Evolutionary conservation across 2,113 vertebrate genomes (phyloP).

Genomic region (Coregonus clupeaformis): DNA sequence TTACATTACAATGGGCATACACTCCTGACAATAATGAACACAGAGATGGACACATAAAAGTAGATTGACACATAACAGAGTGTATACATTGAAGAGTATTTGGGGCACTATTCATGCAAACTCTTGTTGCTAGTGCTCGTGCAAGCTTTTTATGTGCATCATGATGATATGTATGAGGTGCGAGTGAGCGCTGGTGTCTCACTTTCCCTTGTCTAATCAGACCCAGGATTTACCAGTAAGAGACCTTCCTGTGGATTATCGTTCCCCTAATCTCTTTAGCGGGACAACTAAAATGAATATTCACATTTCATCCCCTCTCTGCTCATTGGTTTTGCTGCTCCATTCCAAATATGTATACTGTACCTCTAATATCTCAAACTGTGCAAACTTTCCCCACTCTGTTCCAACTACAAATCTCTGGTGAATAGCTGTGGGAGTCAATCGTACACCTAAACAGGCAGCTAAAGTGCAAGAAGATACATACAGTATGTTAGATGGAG

Average conservation of each 20-base stretch:
- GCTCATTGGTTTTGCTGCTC: constrained; percentile 1
- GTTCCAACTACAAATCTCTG: background rate
- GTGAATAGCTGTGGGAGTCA: background rate
- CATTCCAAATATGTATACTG: background rate
- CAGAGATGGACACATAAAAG: no score
- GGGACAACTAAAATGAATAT: constrained; percentile 34
- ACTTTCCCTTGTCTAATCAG: constrained; percentile 50
- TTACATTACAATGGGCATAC: no score
- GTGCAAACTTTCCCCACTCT: background rate
- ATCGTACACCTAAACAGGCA: background rate
- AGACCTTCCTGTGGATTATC: constrained; percentile 46
- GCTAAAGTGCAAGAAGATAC: background rate
- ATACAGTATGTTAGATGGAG: no score
- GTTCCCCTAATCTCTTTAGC: constrained; percentile 47
- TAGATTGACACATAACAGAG: no score
- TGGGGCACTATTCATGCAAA: no score
- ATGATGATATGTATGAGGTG: background rate
- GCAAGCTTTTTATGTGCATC: no score
- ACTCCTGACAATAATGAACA: no score
- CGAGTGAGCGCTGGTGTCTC: constrained; percentile 23
- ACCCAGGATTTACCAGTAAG: constrained; percentile 40
- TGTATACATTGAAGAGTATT: no score
- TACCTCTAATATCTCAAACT: background rate
- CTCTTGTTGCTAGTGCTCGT: no score
- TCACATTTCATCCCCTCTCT: background rate